Evolutionary conservation across 1,140 invertebrate genomes (phyloP).

Genomic region (Stegodyphus mimosarum): DNA sequence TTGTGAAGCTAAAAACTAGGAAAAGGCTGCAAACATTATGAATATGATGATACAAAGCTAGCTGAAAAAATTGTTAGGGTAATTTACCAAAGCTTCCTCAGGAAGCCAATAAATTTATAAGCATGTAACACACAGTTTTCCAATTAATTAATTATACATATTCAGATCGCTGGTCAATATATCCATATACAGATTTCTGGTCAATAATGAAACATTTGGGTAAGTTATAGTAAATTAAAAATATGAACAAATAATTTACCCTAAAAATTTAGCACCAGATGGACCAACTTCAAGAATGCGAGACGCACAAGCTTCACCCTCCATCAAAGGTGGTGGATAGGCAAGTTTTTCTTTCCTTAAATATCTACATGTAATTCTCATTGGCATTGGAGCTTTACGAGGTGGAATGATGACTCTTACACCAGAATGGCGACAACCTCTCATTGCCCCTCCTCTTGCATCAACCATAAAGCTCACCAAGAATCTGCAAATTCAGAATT

Average conservation of each 20-base stretch:
- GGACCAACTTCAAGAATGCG: conserved; percentile 97
- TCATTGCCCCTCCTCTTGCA: conserved; percentile 97
- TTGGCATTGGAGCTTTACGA: conserved; percentile 93
- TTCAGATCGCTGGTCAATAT: too few relatives aligned
- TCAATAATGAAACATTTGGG: not conserved
- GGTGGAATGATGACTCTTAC: conserved; percentile 98
- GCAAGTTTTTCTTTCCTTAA: conserved; percentile 93
- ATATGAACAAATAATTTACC: conserved; percentile 73
- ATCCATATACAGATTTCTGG: too few relatives aligned
- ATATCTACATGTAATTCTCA: conserved; percentile 92
- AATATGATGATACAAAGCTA: too few relatives aligned
- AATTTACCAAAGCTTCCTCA: too few relatives aligned
- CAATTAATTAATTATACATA: too few relatives aligned
- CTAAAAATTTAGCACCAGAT: conserved; percentile 95
- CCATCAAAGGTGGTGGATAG: conserved; percentile 97
- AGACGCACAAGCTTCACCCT: conserved; percentile 96
- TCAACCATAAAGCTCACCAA: conserved; percentile 99
- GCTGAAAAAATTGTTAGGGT: too few relatives aligned
- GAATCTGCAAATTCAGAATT: conserved; percentile 77
- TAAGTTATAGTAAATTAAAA: not conserved
- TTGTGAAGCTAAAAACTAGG: too few relatives aligned
- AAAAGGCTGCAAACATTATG: too few relatives aligned
- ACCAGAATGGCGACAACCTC: conserved; percentile 96
- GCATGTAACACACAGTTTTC: too few relatives aligned
- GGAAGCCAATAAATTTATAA: too few relatives aligned